A percentile compares a stretch with the other conserved stretches of the same genome.
Conservation (phyloP, 2,888 invertebrate genomes). For the Amiota communis region DNA sequence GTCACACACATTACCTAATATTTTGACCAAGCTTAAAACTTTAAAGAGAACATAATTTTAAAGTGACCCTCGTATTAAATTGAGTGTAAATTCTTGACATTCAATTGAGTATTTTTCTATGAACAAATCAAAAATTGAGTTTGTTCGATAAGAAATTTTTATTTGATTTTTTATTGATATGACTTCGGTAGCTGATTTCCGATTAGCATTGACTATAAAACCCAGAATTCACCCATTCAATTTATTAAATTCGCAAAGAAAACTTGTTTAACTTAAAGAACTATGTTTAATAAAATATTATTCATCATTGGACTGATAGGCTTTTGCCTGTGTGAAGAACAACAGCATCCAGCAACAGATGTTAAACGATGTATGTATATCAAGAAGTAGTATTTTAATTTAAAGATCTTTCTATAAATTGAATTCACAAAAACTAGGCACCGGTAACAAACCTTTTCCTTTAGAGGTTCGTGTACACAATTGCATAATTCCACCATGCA, state of each 20-base stretch:
- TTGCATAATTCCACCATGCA: slow-evolving; percentile 68
- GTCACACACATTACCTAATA: slow-evolving; percentile 2
- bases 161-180: neutral
- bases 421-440: slow-evolving; percentile 45
- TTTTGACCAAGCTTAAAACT: neutral
- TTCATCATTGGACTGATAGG: slow-evolving; percentile 6
- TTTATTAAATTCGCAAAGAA: neutral
- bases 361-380: slow-evolving; percentile 57
- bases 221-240: neutral
- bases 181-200: neutral
- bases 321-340: neutral
- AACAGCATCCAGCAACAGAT: slow-evolving; percentile 48
- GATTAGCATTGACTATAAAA: slow-evolving; percentile 7
- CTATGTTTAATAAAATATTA: slow-evolving; percentile 1
- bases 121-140: slow-evolving; percentile 16
- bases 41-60: slow-evolving; percentile 1
- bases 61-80: neutral
- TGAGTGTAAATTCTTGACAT: neutral
- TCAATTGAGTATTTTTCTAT: slow-evolving; percentile 10
- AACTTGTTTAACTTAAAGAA: neutral
- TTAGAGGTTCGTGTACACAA: slow-evolving; percentile 60
- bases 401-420: neutral
- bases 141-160: slow-evolving; percentile 2
- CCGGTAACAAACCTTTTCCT: slow-evolving; percentile 61
- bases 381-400: neutral